Evolutionary conservation across 2,888 invertebrate genomes (phyloP).

Genomic region (Hypselothyrea guttata): DNA sequence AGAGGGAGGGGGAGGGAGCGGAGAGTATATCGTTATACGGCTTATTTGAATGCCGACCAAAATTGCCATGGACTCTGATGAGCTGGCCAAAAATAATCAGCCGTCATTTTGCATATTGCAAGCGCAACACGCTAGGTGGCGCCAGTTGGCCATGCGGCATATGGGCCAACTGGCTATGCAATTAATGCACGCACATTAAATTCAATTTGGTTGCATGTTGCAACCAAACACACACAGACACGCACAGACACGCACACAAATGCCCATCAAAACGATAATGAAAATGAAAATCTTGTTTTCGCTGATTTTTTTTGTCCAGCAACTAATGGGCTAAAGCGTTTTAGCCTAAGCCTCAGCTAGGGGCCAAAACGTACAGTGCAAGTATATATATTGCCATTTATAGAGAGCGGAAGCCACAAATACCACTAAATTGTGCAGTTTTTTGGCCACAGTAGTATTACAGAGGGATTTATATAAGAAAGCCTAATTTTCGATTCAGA

Average conservation of each 20-base stretch:
- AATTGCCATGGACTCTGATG: conserved; percentile 49
- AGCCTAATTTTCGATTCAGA: too few species aligned
- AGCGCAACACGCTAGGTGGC: conserved; percentile 11
- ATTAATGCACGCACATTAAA: conserved; percentile 65
- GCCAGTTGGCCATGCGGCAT: conserved; percentile 5
- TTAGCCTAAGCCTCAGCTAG: background rate
- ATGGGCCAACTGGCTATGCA: conserved; percentile 21
- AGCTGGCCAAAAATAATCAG: conserved; percentile 56
- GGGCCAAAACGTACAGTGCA: background rate
- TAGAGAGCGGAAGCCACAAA: too few species aligned
- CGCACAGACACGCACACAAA: background rate
- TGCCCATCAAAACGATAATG: conserved; percentile 13
- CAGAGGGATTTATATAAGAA: too few species aligned
- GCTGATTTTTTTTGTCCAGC: conserved; percentile 6
- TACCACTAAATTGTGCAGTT: too few species aligned
- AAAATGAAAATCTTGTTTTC: conserved; percentile 29
- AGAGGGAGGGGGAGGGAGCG: too few species aligned
- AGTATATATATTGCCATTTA: too few species aligned
- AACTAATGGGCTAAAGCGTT: conserved; percentile 3
- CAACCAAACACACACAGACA: conserved; percentile 14
- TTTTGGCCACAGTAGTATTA: too few species aligned
- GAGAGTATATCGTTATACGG: background rate
- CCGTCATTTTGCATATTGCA: conserved; percentile 51
- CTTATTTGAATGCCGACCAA: conserved; percentile 2
- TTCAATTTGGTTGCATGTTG: conserved; percentile 47